Conservation (phyloP, 1,140 invertebrate species). For the Acromyrmex charruanus region DNA sequence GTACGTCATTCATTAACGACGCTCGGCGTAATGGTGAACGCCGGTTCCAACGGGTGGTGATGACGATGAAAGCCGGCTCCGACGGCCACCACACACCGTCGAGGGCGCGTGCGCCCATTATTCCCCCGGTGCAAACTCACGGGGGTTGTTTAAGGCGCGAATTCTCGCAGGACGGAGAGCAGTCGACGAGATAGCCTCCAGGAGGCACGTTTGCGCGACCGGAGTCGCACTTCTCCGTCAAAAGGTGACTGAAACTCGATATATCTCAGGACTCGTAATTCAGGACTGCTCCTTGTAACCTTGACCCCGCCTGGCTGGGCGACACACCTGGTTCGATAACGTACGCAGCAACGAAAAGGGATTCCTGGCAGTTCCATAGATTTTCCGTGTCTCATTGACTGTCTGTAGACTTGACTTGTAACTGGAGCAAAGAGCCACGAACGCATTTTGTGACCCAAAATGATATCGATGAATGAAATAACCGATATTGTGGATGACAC, state of each 20-base stretch:
- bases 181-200: conserved; percentile 71
- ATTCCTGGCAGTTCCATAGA: not conserved
- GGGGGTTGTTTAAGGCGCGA: conserved; percentile 77
- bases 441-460: conserved; percentile 11
- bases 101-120: conserved; percentile 66
- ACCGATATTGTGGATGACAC: not conserved
- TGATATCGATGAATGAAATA: conserved; percentile 17
- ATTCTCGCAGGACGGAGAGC: conserved; percentile 61
- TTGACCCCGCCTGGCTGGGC: conserved; percentile 17
- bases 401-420: not conserved
- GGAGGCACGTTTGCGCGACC: conserved; percentile 25
- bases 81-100: not conserved
- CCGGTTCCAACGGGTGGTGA: conserved; percentile 30
- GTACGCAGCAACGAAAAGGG: conserved; percentile 7
- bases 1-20: conserved; percentile 51
- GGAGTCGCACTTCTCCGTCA: not conserved
- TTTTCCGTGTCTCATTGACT: not conserved
- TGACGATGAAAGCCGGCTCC: not conserved
- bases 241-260: conserved; percentile 30
- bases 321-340: conserved; percentile 44
- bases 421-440: not conserved
- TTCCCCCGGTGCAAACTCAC: conserved; percentile 46
- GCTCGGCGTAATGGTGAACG: conserved; percentile 19
- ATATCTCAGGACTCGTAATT: conserved; percentile 5
- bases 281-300: conserved; percentile 16